Conservation (phyloP, 2,797 vertebrate genomes). For the Craterocephalus amniculus region DNA sequence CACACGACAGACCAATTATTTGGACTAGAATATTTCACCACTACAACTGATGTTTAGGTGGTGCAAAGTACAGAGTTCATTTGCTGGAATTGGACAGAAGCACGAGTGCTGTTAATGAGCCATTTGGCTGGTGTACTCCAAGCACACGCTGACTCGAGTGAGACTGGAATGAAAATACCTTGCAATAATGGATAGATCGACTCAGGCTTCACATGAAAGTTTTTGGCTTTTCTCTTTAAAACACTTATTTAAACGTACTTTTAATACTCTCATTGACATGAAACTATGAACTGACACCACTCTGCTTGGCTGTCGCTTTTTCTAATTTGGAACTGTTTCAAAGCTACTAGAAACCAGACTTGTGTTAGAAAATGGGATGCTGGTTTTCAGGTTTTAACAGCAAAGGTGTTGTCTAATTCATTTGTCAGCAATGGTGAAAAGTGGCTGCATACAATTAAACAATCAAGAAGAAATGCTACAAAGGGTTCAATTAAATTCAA, state of each 20-base stretch:
- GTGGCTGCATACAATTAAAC: not conserved
- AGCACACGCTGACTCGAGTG: constrained; percentile 68
- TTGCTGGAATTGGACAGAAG: constrained; percentile 41
- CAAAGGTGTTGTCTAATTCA: not conserved
- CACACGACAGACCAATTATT: not conserved
- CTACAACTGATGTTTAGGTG: constrained; percentile 13
- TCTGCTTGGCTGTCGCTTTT: not conserved
- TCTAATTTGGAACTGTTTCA: not conserved
- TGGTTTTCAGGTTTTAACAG: not conserved
- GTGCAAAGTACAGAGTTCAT: constrained; percentile 26
- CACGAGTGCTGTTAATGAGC: constrained; percentile 60
- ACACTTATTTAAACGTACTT: constrained; percentile 20
- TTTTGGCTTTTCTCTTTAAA: constrained; percentile 31
- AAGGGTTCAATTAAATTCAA: no score
- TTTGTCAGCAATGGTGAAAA: not conserved
- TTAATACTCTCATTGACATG: not conserved
- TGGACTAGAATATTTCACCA: not conserved
- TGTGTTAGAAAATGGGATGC: not conserved
- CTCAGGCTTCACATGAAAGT: constrained; percentile 47
- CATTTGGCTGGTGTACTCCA: constrained; percentile 60
- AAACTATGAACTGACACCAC: not conserved
- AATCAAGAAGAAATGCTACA: not conserved
- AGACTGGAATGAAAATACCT: constrained; percentile 62
- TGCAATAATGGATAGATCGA: constrained; percentile 58
- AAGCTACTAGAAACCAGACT: not conserved